phyloP scores from a whole-genome alignment of 35 echinoderm and acorn worm species.

The Diadema setosum region DNA sequence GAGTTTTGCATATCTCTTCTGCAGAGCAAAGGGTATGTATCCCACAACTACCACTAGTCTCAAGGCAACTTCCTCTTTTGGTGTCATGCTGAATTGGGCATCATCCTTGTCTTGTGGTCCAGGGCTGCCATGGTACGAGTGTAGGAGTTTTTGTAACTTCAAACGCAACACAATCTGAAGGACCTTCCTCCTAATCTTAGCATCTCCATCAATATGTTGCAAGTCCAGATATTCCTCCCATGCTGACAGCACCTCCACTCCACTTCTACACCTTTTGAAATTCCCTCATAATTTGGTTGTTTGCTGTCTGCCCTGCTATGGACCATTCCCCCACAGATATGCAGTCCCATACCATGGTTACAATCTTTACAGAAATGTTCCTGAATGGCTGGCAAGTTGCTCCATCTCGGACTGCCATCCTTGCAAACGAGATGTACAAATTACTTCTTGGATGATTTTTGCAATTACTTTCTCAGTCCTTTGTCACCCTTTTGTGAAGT shows the following conservation, averaged over 20 bases:
- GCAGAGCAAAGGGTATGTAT: no score
- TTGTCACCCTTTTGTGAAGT: no score
- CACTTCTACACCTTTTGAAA: background rate
- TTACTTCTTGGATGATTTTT: no score
- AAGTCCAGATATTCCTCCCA: background rate
- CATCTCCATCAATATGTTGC: background rate
- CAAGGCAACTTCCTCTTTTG: no score
- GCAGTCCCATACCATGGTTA: background rate
- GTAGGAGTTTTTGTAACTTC: background rate
- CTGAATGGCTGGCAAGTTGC: background rate
- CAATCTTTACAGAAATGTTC: background rate
- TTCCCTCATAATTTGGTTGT: background rate
- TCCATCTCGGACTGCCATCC: background rate
- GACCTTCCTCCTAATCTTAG: background rate
- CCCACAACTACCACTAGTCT: no score
- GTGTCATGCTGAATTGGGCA: no score
- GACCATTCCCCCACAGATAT: background rate
- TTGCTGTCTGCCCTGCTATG: background rate
- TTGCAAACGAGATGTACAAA: background rate
- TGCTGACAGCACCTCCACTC: background rate
- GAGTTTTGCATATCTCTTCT: no score
- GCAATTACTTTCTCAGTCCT: no score
- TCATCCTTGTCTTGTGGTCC: no score
- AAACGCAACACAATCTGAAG: background rate
- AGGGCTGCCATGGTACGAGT: no score